Percentiles rank a stretch among this genome's conserved stretches.
phyloP scores from a whole-genome alignment of 2,113 vertebrate genomes.

The Elephantulus edwardii region DNA sequence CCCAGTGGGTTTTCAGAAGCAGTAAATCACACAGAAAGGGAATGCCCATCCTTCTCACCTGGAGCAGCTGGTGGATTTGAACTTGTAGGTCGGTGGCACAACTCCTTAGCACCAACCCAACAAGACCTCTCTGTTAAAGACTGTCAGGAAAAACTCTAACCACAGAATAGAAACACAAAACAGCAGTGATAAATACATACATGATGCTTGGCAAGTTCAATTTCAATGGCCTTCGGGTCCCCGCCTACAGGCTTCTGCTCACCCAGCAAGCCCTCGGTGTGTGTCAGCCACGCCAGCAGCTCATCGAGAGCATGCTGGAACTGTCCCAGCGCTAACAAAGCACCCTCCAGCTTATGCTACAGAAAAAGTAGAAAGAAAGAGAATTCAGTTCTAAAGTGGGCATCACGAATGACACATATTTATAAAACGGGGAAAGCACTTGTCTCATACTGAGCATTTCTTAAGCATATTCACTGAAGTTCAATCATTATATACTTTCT shows the following conservation, averaged over 20 bases:
- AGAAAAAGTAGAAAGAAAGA: conserved; percentile 74
- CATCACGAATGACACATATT: background rate
- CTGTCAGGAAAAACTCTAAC: background rate
- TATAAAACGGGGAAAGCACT: background rate
- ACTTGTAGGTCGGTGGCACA: too few species aligned
- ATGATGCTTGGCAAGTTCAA: conserved; percentile 98
- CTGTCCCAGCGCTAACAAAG: conserved; percentile 95
- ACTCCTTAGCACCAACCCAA: too few species aligned
- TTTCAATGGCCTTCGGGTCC: conserved; percentile 98
- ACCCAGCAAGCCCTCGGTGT: conserved; percentile 94
- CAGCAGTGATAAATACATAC: conserved; percentile 83
- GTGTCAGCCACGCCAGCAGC: conserved; percentile 94
- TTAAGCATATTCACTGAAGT: background rate
- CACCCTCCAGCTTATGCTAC: conserved; percentile 97
- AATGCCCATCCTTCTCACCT: too few species aligned
- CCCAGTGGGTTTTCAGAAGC: too few species aligned
- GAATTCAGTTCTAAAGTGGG: background rate
- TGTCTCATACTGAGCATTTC: background rate
- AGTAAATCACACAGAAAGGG: too few species aligned
- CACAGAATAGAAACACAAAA: conserved; percentile 46
- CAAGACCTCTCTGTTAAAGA: too few species aligned
- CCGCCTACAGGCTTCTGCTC: conserved; percentile 95
- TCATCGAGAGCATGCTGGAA: conserved; percentile 98
- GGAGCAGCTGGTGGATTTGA: too few species aligned
- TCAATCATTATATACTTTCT: background rate